phyloP scores from a whole-genome alignment of 1,140 invertebrate genomes.

The Notospermus geniculatus region DNA sequence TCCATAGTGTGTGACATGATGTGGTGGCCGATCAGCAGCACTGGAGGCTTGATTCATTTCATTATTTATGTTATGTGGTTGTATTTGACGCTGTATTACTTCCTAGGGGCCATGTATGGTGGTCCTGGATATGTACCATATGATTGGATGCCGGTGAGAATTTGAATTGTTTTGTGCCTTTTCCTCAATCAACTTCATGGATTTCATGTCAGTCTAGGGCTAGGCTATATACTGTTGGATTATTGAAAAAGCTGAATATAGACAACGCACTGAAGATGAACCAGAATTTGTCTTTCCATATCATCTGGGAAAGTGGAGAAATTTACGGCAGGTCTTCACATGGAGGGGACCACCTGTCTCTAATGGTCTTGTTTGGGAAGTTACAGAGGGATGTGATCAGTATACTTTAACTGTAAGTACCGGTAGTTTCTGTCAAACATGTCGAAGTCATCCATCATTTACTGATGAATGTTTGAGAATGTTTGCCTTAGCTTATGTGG shows the following conservation, averaged over 20 bases:
- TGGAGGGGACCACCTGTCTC: constrained; percentile 65
- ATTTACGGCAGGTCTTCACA: constrained; percentile 72
- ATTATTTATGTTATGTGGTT: constrained; percentile 55
- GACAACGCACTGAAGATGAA: constrained; percentile 47
- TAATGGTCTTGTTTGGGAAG: constrained; percentile 85
- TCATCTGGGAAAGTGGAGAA: constrained; percentile 73
- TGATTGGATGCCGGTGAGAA: constrained; percentile 79
- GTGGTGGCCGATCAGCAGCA: constrained; percentile 51
- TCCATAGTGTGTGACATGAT: constrained; percentile 43
- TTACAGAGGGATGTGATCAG: constrained; percentile 76
- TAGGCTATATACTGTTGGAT: constrained; percentile 70
- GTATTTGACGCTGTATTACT: constrained; percentile 79
- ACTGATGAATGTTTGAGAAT: too few species aligned
- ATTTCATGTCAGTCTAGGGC: too few species aligned
- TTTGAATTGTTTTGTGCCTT: too few species aligned
- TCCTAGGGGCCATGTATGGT: constrained; percentile 79
- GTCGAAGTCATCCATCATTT: too few species aligned
- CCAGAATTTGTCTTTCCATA: constrained; percentile 83
- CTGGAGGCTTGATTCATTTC: constrained; percentile 50
- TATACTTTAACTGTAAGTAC: constrained; percentile 87
- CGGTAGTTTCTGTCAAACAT: too few species aligned
- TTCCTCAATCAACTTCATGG: too few species aligned
- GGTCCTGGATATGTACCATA: constrained; percentile 84
- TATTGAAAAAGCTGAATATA: constrained; percentile 60
- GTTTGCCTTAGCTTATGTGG: constrained; percentile 27